Evolutionary conservation across 1,140 invertebrate species (phyloP).

Genomic region (Hormaphis cornu): DNA sequence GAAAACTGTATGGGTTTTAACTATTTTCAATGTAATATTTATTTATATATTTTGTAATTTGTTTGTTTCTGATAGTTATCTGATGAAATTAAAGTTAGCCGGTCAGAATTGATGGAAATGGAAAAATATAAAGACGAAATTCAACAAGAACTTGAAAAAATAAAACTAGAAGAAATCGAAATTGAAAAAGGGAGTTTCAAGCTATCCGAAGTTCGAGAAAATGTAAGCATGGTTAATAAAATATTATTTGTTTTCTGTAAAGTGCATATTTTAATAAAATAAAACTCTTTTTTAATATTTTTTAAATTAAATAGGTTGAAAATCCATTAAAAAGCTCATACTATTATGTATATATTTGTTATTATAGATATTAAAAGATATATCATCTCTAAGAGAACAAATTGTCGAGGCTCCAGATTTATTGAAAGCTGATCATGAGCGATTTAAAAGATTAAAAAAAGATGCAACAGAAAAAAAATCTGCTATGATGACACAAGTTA

Average conservation of each 20-base stretch:
- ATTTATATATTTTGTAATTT: background rate
- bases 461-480: constrained; percentile 18
- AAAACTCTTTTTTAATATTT: background rate
- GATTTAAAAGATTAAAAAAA: constrained; percentile 1
- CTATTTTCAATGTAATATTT: background rate
- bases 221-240: no score
- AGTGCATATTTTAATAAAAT: background rate
- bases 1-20: constrained; percentile 9
- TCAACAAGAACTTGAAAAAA: constrained; percentile 5
- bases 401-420: constrained; percentile 23
- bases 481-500: constrained; percentile 13
- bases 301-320: background rate
- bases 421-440: constrained; percentile 17
- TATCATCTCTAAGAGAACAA: constrained; percentile 1
- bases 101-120: background rate
- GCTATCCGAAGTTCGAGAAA: constrained; percentile 4
- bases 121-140: constrained; percentile 5
- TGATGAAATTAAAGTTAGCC: background rate
- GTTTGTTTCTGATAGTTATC: background rate
- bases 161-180: background rate
- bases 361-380: constrained; percentile 4
- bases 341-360: background rate
- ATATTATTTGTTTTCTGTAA: background rate
- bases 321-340: no score
- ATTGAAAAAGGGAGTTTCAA: constrained; percentile 7